Percentiles rank a stretch among this genome's conserved stretches.
Evolutionary conservation across 2,888 invertebrate species (phyloP).

Genomic region (Agrotis ipsilon): DNA sequence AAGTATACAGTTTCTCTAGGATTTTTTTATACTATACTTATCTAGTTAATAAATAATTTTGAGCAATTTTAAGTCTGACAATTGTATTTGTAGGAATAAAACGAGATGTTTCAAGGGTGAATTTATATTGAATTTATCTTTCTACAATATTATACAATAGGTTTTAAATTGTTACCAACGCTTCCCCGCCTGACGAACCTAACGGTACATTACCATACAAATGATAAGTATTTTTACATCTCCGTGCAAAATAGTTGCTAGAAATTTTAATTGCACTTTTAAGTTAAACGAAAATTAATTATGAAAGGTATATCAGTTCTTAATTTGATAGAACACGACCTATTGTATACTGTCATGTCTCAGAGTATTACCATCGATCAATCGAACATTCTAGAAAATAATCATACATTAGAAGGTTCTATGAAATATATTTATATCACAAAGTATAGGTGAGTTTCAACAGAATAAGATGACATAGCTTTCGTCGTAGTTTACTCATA

Average conservation of each 20-base stretch:
- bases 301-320: conserved; percentile 61
- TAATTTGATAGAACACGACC: conserved; percentile 59
- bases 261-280: conserved; percentile 81
- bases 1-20: conserved; percentile 34
- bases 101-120: conserved; percentile 81
- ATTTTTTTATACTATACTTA: conserved; percentile 11
- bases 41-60: conserved; percentile 27
- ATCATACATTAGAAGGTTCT: conserved; percentile 57
- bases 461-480: conserved; percentile 63
- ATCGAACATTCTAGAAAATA: conserved; percentile 58
- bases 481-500: conserved; percentile 47
- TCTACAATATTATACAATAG: conserved; percentile 89
- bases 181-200: conserved; percentile 69
- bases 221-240: conserved; percentile 73
- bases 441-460: conserved; percentile 77
- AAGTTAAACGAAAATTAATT: conserved; percentile 69
- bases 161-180: conserved; percentile 77
- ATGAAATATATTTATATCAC: conserved; percentile 75
- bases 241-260: conserved; percentile 70
- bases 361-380: conserved; percentile 54
- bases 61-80: conserved; percentile 9
- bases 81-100: conserved; percentile 67
- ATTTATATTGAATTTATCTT: conserved; percentile 90
- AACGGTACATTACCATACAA: conserved; percentile 61
- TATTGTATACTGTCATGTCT: conserved; percentile 55